Evolutionary conservation across 2,113 vertebrate genomes (phyloP), one percentile per base, ranked within the genome.

Genomic region (Brachyhypopomus occidentalis): DNA sequence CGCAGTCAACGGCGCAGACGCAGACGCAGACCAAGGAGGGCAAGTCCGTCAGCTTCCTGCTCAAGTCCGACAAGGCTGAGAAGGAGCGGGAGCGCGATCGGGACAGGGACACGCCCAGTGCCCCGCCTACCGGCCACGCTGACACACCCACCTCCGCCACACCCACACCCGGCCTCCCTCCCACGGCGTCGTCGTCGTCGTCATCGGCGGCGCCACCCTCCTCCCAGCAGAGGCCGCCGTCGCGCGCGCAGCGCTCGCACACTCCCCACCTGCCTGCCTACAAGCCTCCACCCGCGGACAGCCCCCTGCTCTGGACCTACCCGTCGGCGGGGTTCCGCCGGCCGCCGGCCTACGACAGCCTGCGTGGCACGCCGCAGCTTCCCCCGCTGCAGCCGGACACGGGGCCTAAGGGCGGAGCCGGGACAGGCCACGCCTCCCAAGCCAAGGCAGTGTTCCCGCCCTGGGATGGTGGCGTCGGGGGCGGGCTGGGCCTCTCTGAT

Each of bases 311-410:
- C 72, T 97, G 96, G 96, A 96, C 96, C 48, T 97, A 96, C 89
- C 95, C 95, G 12, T 95, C 96, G 0, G 91, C 92, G 5, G 94
- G 91, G 48, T 93, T 95, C 85, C 92, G 94, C 80, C 94, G 94
- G 67, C 96, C 96, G 19, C 96, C 96, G 0, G 95, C 96, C 75
- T 96, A 97, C 5, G 95, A 96, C 71, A 97, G 95, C 87, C 85
- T 96, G 82, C 89, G 86, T 81, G 94, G 89, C 38, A 89, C 89
- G 77, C 87, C 89, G 36, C 91, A 90, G 23, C 90, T 89, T 3
- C 91, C 90, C 1, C 90, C 90, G n/a, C 85, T 92, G 72, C 92
- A 91, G 19, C 88, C 89, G 20, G 91, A 91, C 17, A 87, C 84
- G 0, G 89, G 87, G 52, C 87, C 85, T 4, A 90, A 90, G 5